Conservation (phyloP, 2,888 invertebrate genomes). For the Dynastes maya region DNA sequence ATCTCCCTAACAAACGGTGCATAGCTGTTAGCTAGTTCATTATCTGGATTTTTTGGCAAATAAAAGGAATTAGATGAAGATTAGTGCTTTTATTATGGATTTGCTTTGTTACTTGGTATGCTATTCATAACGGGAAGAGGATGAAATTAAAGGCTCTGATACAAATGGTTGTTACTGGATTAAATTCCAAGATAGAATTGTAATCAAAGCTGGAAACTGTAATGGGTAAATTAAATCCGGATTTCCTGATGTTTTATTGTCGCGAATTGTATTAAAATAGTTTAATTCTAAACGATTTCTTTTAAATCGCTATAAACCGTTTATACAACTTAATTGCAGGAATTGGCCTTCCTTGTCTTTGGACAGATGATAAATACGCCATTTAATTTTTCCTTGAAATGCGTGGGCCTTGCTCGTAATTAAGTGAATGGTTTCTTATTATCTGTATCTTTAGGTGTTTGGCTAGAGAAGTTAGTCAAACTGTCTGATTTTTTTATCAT, state of each 20-base stretch:
- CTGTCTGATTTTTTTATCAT: too few relatives aligned
- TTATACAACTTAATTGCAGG: too few relatives aligned
- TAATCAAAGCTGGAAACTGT: background rate
- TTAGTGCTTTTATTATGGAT: background rate
- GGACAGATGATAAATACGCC: too few relatives aligned
- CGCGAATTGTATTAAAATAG: too few relatives aligned
- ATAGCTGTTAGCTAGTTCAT: background rate
- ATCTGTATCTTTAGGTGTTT: too few relatives aligned
- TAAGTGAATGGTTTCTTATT: too few relatives aligned
- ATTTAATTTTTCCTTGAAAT: too few relatives aligned
- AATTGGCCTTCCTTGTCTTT: too few relatives aligned
- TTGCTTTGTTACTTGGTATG: background rate
- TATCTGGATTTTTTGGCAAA: background rate
- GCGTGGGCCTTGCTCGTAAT: too few relatives aligned
- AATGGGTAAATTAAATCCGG: background rate
- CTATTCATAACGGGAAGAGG: background rate
- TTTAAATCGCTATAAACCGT: too few relatives aligned
- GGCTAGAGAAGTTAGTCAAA: too few relatives aligned
- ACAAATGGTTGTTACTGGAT: background rate
- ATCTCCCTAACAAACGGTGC: background rate
- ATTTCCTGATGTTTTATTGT: slow-evolving; percentile 7
- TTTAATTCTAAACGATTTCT: too few relatives aligned
- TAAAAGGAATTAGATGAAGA: background rate
- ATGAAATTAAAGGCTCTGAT: background rate
- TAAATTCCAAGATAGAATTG: background rate